These are phyloP conservation scores for Halcyon senegalensis DNA, from an alignment of 2,113 vertebrate species.

Conservation along the genomic window DNA sequence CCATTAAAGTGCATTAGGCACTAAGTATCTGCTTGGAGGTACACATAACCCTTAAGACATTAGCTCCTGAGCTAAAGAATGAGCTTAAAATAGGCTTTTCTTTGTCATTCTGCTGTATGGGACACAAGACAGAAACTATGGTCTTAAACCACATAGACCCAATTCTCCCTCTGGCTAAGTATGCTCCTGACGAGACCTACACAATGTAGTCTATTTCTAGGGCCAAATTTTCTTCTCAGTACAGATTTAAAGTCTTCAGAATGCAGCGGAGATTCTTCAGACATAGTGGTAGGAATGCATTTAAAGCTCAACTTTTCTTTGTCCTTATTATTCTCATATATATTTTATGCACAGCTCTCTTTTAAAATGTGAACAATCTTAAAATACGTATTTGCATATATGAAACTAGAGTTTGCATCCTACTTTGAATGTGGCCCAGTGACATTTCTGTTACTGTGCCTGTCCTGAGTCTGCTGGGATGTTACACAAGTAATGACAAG, in stretches of 20 bases:
- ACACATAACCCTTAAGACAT: background rate
- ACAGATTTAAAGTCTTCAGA: background rate
- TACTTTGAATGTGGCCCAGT: background rate
- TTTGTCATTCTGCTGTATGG: background rate
- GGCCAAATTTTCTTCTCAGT: background rate
- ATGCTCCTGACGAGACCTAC: background rate
- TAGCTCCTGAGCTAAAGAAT: background rate
- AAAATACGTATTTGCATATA: background rate
- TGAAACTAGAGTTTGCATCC: background rate
- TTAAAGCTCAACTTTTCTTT: background rate
- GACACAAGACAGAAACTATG: background rate
- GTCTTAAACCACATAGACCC: background rate
- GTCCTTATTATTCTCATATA: background rate
- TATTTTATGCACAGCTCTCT: background rate
- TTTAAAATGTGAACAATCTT: background rate
- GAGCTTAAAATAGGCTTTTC: background rate
- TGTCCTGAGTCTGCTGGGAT: background rate
- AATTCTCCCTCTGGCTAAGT: background rate
- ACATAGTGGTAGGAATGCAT: background rate
- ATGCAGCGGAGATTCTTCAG: background rate
- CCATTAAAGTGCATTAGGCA: background rate
- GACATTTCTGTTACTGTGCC: background rate
- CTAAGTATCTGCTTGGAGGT: background rate
- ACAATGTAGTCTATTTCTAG: background rate
- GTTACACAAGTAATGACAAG: background rate